Percentiles rank a stretch among this genome's conserved stretches.
phyloP scores from a whole-genome alignment of 1,140 invertebrate genomes.

The Drosophila simulans region DNA sequence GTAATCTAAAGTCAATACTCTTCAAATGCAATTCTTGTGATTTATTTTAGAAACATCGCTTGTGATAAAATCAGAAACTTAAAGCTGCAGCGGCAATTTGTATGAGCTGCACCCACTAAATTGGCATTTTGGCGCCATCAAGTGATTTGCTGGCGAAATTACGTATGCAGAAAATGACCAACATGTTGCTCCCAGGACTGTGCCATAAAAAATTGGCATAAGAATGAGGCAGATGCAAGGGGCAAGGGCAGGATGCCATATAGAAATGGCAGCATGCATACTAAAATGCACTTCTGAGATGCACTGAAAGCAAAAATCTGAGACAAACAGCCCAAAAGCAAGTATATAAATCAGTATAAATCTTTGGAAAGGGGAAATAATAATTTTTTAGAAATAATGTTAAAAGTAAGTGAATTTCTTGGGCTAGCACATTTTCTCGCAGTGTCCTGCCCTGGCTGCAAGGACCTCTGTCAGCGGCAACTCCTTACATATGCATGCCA shows the following conservation, averaged over 20 bases:
- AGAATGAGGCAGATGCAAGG: background rate
- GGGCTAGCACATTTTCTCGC: background rate
- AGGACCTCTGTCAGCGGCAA: background rate
- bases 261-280: slow-evolving; percentile 59
- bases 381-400: no score
- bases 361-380: no score
- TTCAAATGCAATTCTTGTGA: no score
- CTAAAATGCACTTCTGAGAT: slow-evolving; percentile 42
- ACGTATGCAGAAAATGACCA: slow-evolving; percentile 57
- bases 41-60: no score
- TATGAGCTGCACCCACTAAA: slow-evolving; percentile 25
- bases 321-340: no score
- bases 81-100: background rate
- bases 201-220: slow-evolving; percentile 47
- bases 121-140: slow-evolving; percentile 42
- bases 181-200: slow-evolving; percentile 46
- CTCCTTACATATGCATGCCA: slow-evolving; percentile 33
- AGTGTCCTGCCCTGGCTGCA: slow-evolving; percentile 8
- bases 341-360: no score
- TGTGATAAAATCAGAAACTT: background rate
- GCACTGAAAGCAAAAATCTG: background rate
- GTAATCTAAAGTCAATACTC: no score
- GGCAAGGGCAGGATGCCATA: slow-evolving; percentile 24
- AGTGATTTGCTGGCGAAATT: slow-evolving; percentile 50
- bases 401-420: no score